These are phyloP conservation scores for Pseudopodoces humilis DNA, from an alignment of 2,113 vertebrate genomes.

Conservation along the genomic window DNA sequence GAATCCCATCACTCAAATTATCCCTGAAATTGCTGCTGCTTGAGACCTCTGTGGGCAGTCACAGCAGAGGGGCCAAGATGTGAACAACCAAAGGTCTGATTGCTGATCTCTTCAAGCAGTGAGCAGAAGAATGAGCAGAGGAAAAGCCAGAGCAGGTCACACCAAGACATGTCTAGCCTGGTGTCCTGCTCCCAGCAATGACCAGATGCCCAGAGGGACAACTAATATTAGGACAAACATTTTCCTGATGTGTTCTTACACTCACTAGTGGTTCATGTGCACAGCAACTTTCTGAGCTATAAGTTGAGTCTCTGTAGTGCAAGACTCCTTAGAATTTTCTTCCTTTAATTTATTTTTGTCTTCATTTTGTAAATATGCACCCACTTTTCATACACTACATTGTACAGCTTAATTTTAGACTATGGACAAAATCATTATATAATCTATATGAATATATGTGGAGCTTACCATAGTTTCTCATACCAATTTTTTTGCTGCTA, in stretches of 20 bases:
- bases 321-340: not conserved
- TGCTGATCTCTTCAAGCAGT: not conserved
- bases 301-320: not conserved
- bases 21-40: not conserved
- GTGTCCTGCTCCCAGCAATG: not conserved
- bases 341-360: not conserved
- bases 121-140: not conserved
- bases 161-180: not conserved
- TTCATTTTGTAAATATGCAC: not conserved
- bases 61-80: not conserved
- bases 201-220: not conserved
- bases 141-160: not conserved
- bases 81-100: not conserved
- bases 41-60: not conserved
- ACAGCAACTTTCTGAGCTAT: not conserved
- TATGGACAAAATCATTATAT: not conserved
- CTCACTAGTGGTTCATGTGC: accelerated
- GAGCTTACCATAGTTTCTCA: accelerated
- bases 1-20: not conserved
- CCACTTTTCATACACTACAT: accelerated
- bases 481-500: accelerated
- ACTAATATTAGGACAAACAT: not conserved
- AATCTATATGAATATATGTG: not conserved
- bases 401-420: not conserved
- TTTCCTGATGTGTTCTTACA: not conserved